Conservation (phyloP, 2,113 vertebrate genomes). For the Anolis carolinensis region DNA sequence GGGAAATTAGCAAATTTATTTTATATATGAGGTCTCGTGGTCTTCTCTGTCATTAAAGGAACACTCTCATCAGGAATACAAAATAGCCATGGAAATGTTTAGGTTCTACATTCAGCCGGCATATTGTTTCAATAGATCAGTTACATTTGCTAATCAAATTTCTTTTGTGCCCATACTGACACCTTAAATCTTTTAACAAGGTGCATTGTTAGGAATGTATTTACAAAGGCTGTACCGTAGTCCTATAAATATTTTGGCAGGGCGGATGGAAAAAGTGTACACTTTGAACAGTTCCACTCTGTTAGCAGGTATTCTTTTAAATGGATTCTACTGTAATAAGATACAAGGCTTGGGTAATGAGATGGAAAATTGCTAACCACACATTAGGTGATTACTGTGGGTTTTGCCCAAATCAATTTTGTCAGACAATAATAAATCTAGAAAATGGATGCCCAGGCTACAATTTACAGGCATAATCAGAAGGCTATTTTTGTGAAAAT, state of each 20-base stretch:
- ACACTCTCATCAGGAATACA: background rate
- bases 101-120: conserved; percentile 16
- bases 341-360: conserved; percentile 68
- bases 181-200: conserved; percentile 18
- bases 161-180: conserved; percentile 23
- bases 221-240: conserved; percentile 46
- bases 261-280: conserved; percentile 62
- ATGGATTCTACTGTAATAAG: conserved; percentile 57
- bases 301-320: conserved; percentile 69
- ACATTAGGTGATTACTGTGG: conserved; percentile 57
- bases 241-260: conserved; percentile 62
- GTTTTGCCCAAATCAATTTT: conserved; percentile 69
- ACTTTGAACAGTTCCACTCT: conserved; percentile 54
- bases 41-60: background rate
- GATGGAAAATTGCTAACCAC: conserved; percentile 68
- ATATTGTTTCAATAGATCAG: conserved; percentile 25
- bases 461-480: conserved; percentile 51
- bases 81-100: conserved; percentile 31
- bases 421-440: conserved; percentile 69
- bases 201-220: conserved; percentile 9
- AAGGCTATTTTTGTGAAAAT: conserved; percentile 56
- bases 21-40: background rate
- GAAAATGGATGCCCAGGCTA: conserved; percentile 52
- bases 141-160: conserved; percentile 36
- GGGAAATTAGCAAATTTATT: background rate